phyloP scores from a whole-genome alignment of 1,140 invertebrate species.

The Ectropis grisescens region DNA sequence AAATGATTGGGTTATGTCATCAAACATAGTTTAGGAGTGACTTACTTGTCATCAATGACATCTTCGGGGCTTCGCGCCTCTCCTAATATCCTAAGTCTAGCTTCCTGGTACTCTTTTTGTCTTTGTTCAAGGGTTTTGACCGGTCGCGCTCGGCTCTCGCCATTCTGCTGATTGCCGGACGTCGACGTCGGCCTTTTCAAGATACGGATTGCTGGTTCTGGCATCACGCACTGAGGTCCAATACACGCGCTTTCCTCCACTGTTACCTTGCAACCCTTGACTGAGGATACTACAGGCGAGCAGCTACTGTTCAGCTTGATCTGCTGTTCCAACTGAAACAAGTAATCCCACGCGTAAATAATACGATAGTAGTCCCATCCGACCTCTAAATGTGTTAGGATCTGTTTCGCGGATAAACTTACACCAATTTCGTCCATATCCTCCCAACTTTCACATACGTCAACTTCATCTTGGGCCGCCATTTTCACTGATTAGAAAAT shows the following conservation, averaged over 20 bases:
- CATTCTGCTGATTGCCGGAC: constrained; percentile 63
- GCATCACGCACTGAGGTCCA: constrained; percentile 66
- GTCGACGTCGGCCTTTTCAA: constrained; percentile 78
- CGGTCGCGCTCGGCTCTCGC: constrained; percentile 75
- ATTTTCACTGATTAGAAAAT: constrained; percentile 42
- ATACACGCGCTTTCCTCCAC: constrained; percentile 66
- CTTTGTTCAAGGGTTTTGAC: constrained; percentile 89
- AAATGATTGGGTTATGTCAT: no score
- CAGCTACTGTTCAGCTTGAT: constrained; percentile 55
- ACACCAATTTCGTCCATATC: constrained; percentile 81
- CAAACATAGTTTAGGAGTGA: no score
- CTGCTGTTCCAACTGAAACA: constrained; percentile 60
- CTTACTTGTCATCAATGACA: constrained; percentile 74
- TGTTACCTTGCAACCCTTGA: constrained; percentile 65
- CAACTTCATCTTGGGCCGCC: constrained; percentile 69
- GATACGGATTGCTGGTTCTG: constrained; percentile 85
- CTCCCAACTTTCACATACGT: constrained; percentile 83
- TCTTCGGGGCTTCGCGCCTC: constrained; percentile 84
- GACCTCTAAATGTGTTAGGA: constrained; percentile 3
- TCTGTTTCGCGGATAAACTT: constrained; percentile 29
- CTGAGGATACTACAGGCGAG: constrained; percentile 34
- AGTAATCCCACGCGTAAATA: constrained; percentile 21
- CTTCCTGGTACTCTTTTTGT: constrained; percentile 90
- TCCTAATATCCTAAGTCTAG: constrained; percentile 85
- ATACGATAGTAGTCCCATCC: constrained; percentile 3